Evolutionary conservation across 2,888 invertebrate species (phyloP).

Genomic region (Melitaea athalia): DNA sequence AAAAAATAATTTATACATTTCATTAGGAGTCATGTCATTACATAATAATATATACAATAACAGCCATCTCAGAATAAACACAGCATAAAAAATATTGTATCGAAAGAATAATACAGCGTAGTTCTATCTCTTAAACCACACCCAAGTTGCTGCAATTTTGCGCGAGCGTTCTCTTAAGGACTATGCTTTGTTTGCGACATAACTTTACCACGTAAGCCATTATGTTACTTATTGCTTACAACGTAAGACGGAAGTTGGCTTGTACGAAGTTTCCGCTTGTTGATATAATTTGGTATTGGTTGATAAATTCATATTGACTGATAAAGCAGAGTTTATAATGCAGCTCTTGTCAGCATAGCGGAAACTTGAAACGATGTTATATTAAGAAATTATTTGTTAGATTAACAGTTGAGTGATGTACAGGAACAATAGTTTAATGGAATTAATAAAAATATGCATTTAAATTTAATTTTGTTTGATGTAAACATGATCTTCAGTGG

Average conservation of each 20-base stretch:
- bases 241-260: slow-evolving; percentile 8
- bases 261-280: slow-evolving; percentile 17
- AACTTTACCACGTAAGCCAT: slow-evolving; percentile 23
- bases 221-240: slow-evolving; percentile 19
- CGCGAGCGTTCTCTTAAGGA: slow-evolving; percentile 43
- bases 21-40: no score
- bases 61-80: not conserved
- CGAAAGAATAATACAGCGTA: not conserved
- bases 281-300: slow-evolving; percentile 24
- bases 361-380: slow-evolving; percentile 11
- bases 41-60: no score
- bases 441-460: not conserved
- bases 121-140: slow-evolving; percentile 36
- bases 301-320: slow-evolving; percentile 32
- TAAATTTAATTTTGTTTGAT: not conserved
- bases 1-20: no score
- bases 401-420: slow-evolving; percentile 7
- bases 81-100: not conserved
- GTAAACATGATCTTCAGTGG: not conserved
- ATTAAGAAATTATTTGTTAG: slow-evolving; percentile 19
- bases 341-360: slow-evolving; percentile 16
- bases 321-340: slow-evolving; percentile 31
- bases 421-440: not conserved
- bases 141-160: slow-evolving; percentile 42
- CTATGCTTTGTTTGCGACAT: slow-evolving; percentile 41